A percentile compares a stretch with the other conserved stretches of the same genome.
Evolutionary conservation across 2,888 invertebrate genomes (phyloP).

Genomic region (Hyposoter dolosus): DNA sequence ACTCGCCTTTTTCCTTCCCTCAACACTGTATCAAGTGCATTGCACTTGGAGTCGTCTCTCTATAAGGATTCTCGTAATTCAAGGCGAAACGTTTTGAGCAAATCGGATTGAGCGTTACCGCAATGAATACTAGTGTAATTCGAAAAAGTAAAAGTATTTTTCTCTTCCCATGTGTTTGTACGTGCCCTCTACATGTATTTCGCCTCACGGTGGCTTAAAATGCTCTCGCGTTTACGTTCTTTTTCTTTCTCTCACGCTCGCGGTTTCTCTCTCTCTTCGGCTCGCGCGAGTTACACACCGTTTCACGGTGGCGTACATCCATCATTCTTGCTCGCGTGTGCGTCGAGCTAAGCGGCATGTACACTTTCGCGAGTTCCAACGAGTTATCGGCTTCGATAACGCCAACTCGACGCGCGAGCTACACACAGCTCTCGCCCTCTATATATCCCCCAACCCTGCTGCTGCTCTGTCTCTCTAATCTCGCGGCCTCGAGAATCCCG

Average conservation of each 20-base stretch:
- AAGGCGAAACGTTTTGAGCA: slow-evolving; percentile 66
- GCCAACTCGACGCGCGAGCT: slow-evolving; percentile 61
- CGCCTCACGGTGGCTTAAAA: slow-evolving; percentile 40
- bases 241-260: slow-evolving; percentile 28
- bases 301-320: slow-evolving; percentile 68
- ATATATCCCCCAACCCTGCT: not conserved
- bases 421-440: slow-evolving; percentile 25
- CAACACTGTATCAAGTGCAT: slow-evolving; percentile 58
- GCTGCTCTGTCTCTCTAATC: slow-evolving; percentile 60
- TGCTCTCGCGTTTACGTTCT: slow-evolving; percentile 40
- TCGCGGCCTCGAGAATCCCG: slow-evolving; percentile 62
- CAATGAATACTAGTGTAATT: slow-evolving; percentile 19
- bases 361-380: slow-evolving; percentile 56
- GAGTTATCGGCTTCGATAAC: slow-evolving; percentile 69
- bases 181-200: slow-evolving; percentile 20
- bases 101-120: slow-evolving; percentile 67
- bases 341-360: slow-evolving; percentile 63
- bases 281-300: slow-evolving; percentile 67
- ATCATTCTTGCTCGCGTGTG: slow-evolving; percentile 68
- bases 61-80: slow-evolving; percentile 60
- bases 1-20: slow-evolving; percentile 38
- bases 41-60: slow-evolving; percentile 63
- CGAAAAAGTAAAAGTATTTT: not conserved
- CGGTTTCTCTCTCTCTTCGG: slow-evolving; percentile 24
- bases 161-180: not conserved